A percentile compares a stretch with the other conserved stretches of the same genome.
Conservation (phyloP, 2,888 invertebrate genomes). For the Hirtodrosophila alboralis region DNA sequence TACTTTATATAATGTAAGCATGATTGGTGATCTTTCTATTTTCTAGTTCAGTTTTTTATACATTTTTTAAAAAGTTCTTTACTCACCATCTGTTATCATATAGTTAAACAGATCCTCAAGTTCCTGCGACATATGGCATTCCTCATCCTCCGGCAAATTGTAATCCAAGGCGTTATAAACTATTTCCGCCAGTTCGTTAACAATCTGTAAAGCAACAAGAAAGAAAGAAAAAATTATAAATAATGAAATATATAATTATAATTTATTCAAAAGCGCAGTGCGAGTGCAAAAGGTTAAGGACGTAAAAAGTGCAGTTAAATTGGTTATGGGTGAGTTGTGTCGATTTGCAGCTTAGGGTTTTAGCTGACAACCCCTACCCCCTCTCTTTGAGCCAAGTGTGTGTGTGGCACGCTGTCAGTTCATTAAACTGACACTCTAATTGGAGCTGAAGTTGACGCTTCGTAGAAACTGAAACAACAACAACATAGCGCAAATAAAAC, state of each 20-base stretch:
- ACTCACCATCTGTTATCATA: conserved; percentile 90
- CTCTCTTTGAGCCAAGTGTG: too few species aligned
- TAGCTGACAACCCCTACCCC: too few species aligned
- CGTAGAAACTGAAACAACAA: conserved; percentile 62
- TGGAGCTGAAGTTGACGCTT: conserved; percentile 75
- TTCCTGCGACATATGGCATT: conserved; percentile 93
- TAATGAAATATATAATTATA: conserved; percentile 7
- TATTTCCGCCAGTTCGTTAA: conserved; percentile 91
- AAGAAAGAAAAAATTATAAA: too few species aligned
- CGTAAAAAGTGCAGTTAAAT: conserved; percentile 7
- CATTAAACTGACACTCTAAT: conserved; percentile 79
- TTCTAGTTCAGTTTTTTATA: too few species aligned
- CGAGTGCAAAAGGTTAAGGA: conserved; percentile 55
- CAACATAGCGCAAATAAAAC: conserved; percentile 49
- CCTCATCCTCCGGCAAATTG: conserved; percentile 93
- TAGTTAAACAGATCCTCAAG: conserved; percentile 93
- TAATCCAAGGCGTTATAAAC: conserved; percentile 96
- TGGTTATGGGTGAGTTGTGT: too few species aligned
- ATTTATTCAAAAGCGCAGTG: conserved; percentile 9
- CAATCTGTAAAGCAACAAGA: too few species aligned
- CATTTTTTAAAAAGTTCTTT: neutral
- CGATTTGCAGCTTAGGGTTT: too few species aligned
- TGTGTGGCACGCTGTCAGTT: conserved; percentile 59
- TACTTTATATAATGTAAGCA: too few species aligned
- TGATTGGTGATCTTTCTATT: too few species aligned